A percentile compares a stretch with the other conserved stretches of the same genome.
Evolutionary conservation across 2,797 vertebrate genomes (phyloP).

Genomic region (Typhlichthys eigenmanni): DNA sequence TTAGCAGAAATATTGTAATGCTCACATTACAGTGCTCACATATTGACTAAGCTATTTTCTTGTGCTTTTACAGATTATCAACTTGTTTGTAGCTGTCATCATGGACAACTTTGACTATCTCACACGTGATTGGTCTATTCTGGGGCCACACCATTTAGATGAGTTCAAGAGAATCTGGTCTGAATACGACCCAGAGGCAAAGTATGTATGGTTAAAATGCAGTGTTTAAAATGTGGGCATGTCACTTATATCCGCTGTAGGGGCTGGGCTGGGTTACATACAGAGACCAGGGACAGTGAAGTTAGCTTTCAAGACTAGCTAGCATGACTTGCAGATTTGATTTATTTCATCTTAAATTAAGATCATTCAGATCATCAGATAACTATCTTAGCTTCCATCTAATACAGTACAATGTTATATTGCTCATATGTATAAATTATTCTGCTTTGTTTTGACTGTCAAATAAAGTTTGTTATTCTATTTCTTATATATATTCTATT

Average conservation of each 20-base stretch:
- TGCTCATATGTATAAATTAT: no score
- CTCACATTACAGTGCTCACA: not conserved
- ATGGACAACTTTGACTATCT: constrained; percentile 99
- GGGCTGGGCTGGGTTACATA: no score
- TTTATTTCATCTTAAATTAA: no score
- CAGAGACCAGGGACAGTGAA: not conserved
- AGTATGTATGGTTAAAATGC: constrained; percentile 78
- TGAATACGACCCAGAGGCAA: constrained; percentile 98
- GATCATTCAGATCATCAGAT: no score
- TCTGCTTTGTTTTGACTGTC: no score
- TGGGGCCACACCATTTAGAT: constrained; percentile 96
- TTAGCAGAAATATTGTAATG: no score
- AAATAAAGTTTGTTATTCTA: no score
- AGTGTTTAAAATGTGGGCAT: not conserved
- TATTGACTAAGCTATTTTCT: not conserved
- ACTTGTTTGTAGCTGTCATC: constrained; percentile 98
- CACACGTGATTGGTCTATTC: constrained; percentile 98
- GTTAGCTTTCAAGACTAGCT: not conserved
- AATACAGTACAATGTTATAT: no score
- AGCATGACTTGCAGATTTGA: no score
- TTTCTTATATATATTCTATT: no score
- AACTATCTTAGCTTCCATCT: no score
- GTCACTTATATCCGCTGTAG: no score
- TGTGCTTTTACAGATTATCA: constrained; percentile 87
- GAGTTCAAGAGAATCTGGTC: constrained; percentile 99